Evolutionary conservation across 2,113 vertebrate species (phyloP).

Genomic region (Pheucticus melanocephalus): DNA sequence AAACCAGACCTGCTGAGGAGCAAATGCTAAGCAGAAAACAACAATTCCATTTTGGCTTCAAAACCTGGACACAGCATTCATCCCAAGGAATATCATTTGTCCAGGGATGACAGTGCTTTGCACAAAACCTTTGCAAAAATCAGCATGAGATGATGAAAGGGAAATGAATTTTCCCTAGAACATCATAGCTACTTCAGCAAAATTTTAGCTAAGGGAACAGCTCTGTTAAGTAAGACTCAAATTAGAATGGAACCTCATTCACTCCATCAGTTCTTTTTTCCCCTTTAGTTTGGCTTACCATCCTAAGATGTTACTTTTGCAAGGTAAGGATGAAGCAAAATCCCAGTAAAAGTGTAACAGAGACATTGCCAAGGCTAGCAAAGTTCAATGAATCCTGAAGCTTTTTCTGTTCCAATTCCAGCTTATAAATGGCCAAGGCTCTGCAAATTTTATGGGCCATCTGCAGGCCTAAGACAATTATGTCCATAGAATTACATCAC

Average conservation of each 20-base stretch:
- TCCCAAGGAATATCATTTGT: neutral
- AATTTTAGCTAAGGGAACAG: neutral
- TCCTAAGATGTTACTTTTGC: neutral
- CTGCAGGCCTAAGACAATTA: slow-evolving; percentile 1
- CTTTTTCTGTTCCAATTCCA: slow-evolving; percentile 12
- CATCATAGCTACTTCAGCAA: neutral
- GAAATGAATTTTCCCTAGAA: neutral
- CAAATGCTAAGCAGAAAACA: neutral
- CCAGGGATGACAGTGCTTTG: neutral
- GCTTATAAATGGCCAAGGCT: neutral
- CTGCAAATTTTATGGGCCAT: slow-evolving; percentile 1
- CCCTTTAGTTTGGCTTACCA: neutral
- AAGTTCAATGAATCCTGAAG: neutral
- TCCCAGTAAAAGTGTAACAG: neutral
- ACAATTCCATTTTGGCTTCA: neutral
- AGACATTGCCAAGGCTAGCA: neutral
- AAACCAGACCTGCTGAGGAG: neutral
- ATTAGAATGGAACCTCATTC: neutral
- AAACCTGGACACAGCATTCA: neutral
- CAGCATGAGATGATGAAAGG: neutral
- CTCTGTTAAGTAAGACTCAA: neutral
- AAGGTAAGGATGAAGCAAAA: neutral
- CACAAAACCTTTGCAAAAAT: neutral
- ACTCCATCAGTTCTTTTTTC: neutral
- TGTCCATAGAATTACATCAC: neutral